Percentiles rank a stretch among this genome's conserved stretches.
Conservation (phyloP, 2,113 vertebrate genomes). For the Pteropus alecto region DNA sequence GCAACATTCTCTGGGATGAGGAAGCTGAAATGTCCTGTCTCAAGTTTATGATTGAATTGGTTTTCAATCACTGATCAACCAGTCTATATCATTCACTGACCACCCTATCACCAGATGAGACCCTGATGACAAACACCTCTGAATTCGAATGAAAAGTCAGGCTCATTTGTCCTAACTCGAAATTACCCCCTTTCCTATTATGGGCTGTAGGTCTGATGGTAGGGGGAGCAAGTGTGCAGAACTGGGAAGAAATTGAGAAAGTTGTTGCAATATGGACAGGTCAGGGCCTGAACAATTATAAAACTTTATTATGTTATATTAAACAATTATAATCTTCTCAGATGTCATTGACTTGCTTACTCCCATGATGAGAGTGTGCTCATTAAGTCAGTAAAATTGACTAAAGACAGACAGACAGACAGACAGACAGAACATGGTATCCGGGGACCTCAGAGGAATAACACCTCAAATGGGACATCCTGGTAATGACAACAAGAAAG, state of each 20-base stretch:
- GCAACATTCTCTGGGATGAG: neutral
- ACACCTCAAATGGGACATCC: neutral
- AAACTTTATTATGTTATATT: neutral
- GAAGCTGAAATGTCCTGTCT: neutral
- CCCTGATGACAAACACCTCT: neutral
- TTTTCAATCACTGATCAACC: neutral
- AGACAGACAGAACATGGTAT: neutral
- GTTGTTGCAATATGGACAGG: neutral
- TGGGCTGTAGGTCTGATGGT: neutral
- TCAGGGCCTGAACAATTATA: neutral
- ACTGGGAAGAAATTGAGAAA: neutral
- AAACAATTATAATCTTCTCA: neutral
- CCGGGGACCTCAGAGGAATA: neutral
- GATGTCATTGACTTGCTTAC: neutral
- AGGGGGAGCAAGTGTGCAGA: neutral
- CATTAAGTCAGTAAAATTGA: neutral
- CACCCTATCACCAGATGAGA: neutral
- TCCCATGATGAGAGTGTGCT: neutral
- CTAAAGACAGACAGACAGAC: neutral
- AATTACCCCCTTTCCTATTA: neutral
- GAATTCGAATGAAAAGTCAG: neutral
- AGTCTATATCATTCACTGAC: neutral
- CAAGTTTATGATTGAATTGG: neutral
- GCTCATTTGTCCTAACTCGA: neutral
- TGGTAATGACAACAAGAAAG: neutral